Percentiles rank a stretch among this genome's conserved stretches.
Evolutionary conservation across 2,113 vertebrate genomes (phyloP).

Genomic region (Pelecanoides urinatrix): DNA sequence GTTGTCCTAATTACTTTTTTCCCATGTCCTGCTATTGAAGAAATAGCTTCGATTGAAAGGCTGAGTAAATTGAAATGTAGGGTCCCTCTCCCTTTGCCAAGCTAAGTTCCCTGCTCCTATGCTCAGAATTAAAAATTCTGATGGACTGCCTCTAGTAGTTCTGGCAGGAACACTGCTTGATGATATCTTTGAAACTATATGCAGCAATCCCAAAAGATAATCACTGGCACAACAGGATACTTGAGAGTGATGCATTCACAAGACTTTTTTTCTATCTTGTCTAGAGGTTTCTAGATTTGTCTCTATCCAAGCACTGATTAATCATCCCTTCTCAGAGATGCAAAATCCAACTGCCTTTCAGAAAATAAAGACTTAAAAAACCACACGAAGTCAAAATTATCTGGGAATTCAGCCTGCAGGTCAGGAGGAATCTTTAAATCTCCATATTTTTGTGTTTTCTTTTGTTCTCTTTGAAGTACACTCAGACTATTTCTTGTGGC

Average conservation of each 20-base stretch:
- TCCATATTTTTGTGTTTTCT: neutral
- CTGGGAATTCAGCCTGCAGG: neutral
- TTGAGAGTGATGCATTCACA: neutral
- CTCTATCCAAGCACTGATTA: neutral
- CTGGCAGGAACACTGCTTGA: constrained; percentile 22
- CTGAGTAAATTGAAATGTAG: neutral
- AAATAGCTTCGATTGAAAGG: constrained; percentile 55
- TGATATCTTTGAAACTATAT: constrained; percentile 44
- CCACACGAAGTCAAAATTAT: neutral
- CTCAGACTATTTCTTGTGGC: neutral
- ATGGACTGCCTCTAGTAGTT: neutral
- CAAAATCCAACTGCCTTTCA: neutral
- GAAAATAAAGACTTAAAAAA: neutral
- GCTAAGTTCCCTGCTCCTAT: neutral
- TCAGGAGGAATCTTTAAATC: neutral
- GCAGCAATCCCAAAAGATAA: neutral
- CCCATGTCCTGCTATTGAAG: neutral
- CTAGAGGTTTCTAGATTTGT: neutral
- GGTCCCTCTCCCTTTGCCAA: neutral
- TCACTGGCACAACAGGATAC: neutral
- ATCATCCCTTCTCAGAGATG: neutral
- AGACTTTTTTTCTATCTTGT: neutral
- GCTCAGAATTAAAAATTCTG: neutral
- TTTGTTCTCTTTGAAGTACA: neutral
- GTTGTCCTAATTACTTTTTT: constrained; percentile 61